Evolutionary conservation across 2,888 invertebrate genomes (phyloP), one percentile per base, ranked within the genome.

Genomic region (Pherbina coryleti): DNA sequence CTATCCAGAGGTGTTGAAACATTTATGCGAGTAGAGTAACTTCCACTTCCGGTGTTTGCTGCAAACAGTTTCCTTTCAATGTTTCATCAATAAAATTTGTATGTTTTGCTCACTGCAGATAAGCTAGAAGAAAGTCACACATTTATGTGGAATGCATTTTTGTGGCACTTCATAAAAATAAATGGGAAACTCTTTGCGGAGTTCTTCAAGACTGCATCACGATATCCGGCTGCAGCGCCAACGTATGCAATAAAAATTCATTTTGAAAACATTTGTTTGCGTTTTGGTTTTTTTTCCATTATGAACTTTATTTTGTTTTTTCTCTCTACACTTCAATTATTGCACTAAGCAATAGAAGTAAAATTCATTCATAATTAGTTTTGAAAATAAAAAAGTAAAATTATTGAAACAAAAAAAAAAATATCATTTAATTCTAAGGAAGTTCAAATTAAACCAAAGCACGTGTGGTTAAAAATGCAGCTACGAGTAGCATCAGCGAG

Each of bases 161-260:
- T 82, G 78, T 86, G 81, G 77, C 86, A 87, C 85, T 83, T 84
- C 85, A 85, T 86, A 85, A 87, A 86, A 82, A 75, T 82, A 71
- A 80, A 79, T 76, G 80, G 64, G 71, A 75, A 71, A 75, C 64
- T 34, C 22, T 62, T 51, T 34, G 62, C 11, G 70, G 62, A 70
- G 70, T 76, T 70, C 19, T 19, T 70, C 70, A 19, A 34, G 17
- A 44, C 28, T 75, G 11, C 55, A 55, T 14, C 37, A 37, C 22
- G 44, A 62, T 75, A 55, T 75, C 67, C 75, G 75, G 34, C 34
- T 22, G 19, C 37, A 19, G 5, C 25, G 5, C 25, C 25, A 9
- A 22, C 57, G 19, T 3, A 71, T 51, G 53, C 34, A 64, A 64
- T 22, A 64, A 31, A 14, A 49, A 66, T 53, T 19, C 11, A 37